Conservation (phyloP, 2,113 vertebrate genomes). For the Tenebrosternarchus preto region DNA sequence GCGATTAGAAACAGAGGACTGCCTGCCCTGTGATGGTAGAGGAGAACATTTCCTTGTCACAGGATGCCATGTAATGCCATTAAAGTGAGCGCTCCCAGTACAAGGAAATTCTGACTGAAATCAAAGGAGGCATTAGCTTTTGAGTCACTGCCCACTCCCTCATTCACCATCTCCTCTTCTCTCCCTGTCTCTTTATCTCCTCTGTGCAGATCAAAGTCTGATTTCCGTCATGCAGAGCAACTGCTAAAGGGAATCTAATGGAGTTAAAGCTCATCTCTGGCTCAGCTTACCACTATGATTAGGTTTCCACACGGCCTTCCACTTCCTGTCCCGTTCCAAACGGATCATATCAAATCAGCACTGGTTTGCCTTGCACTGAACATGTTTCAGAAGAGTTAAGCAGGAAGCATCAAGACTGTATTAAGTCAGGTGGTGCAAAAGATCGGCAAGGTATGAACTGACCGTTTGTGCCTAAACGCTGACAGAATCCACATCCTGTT, state of each 20-base stretch:
- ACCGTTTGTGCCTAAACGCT: no score
- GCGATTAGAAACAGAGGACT: constrained; percentile 31
- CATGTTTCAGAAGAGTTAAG: neutral
- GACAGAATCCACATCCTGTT: neutral
- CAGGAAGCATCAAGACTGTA: neutral
- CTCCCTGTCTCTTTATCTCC: constrained; percentile 26
- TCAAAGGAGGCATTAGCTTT: constrained; percentile 59
- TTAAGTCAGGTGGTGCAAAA: neutral
- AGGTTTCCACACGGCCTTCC: constrained; percentile 4
- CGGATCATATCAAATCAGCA: constrained; percentile 10
- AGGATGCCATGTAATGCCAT: constrained; percentile 61
- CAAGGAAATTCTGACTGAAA: constrained; percentile 63
- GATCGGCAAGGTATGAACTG: no score
- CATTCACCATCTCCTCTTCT: constrained; percentile 22
- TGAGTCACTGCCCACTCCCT: constrained; percentile 47
- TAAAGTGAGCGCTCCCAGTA: constrained; percentile 53
- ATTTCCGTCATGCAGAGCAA: constrained; percentile 37
- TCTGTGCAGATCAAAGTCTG: constrained; percentile 41
- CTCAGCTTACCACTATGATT: constrained; percentile 19
- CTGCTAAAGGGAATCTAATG: constrained; percentile 46
- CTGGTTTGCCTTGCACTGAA: neutral
- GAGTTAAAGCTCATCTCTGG: constrained; percentile 42
- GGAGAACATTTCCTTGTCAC: constrained; percentile 52
- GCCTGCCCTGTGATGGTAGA: constrained; percentile 48
- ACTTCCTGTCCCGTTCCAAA: constrained; percentile 17